Evolutionary conservation across 2,113 vertebrate species (phyloP).

Genomic region (Nannobrachium achirus): DNA sequence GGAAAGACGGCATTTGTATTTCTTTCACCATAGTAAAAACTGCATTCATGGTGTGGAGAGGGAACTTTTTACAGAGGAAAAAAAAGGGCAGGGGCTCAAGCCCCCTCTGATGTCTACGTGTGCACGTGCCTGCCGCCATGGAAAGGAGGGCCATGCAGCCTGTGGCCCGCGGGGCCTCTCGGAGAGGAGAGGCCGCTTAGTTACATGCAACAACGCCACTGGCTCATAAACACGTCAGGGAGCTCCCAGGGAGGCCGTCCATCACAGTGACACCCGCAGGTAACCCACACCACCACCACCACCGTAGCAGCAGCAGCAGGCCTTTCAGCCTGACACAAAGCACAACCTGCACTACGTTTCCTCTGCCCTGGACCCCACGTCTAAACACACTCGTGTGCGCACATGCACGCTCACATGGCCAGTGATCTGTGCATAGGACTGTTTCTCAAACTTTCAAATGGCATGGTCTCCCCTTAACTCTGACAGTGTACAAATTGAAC

Average conservation of each 20-base stretch:
- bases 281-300: conserved; percentile 69
- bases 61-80: too few relatives aligned
- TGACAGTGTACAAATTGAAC: too few relatives aligned
- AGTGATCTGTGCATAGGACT: background rate
- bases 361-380: conserved; percentile 38
- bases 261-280: conserved; percentile 79
- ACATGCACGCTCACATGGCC: too few relatives aligned
- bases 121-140: too few relatives aligned
- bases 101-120: too few relatives aligned
- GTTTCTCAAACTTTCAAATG: background rate
- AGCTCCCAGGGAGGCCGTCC: conserved; percentile 64
- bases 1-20: too few relatives aligned
- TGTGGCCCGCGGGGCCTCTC: conserved; percentile 49
- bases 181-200: conserved; percentile 65
- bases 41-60: too few relatives aligned
- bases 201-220: conserved; percentile 82
- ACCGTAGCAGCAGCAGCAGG: conserved; percentile 30
- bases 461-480: too few relatives aligned
- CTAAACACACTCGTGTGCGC: too few relatives aligned
- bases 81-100: too few relatives aligned
- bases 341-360: conserved; percentile 55
- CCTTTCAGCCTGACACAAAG: conserved; percentile 49
- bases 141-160: too few relatives aligned
- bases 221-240: conserved; percentile 80
- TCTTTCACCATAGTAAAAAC: too few relatives aligned